Conservation (phyloP, 2,888 invertebrate genomes). For the Drosophila mayaguana region DNA sequence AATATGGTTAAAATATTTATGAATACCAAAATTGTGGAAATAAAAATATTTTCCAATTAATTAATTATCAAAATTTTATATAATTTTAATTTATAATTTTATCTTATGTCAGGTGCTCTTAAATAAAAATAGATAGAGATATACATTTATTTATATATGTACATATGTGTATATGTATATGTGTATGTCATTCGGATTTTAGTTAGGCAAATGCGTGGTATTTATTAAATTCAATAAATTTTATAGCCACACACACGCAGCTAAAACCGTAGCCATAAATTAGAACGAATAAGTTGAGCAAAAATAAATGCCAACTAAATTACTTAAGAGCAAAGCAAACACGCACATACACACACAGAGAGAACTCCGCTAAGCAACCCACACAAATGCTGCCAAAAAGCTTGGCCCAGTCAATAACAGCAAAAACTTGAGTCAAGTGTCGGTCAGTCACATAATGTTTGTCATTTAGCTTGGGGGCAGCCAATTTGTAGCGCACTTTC, state of each 20-base stretch:
- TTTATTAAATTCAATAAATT: constrained; percentile 51
- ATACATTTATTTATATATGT: not conserved
- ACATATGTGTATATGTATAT: not conserved
- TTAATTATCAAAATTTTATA: constrained; percentile 10
- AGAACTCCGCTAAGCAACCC: constrained; percentile 40
- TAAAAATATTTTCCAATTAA: not conserved
- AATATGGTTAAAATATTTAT: no score
- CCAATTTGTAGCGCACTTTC: constrained; percentile 62
- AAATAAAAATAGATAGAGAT: constrained; percentile 7
- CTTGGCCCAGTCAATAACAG: constrained; percentile 35
- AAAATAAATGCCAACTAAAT: constrained; percentile 48
- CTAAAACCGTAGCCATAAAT: constrained; percentile 53
- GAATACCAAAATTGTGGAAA: not conserved
- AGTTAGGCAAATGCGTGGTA: constrained; percentile 35
- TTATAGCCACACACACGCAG: constrained; percentile 62
- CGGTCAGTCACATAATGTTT: constrained; percentile 55
- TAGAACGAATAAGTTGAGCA: constrained; percentile 49
- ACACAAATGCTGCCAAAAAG: constrained; percentile 37
- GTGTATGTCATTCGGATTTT: constrained; percentile 23
- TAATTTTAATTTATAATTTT: not conserved
- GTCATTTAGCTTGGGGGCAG: constrained; percentile 55
- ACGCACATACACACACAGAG: constrained; percentile 12
- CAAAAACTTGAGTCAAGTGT: constrained; percentile 24
- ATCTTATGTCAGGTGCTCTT: constrained; percentile 22
- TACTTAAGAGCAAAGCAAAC: constrained; percentile 40